Evolutionary conservation across 2,113 vertebrate species (phyloP), one percentile per base, ranked within the genome.

Genomic region (Melanotaenia duboulayi): DNA sequence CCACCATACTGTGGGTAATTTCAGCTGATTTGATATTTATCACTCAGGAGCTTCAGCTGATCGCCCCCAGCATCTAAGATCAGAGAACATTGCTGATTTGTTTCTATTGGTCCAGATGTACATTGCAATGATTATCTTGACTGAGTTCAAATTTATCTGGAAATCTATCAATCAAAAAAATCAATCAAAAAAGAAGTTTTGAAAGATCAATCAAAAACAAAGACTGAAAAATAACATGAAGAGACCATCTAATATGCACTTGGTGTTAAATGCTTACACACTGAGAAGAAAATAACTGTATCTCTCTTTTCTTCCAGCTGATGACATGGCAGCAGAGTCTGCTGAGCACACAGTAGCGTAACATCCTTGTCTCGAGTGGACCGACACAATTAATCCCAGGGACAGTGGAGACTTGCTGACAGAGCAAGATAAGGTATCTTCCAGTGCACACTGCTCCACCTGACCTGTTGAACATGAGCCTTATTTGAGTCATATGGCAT

Each of bases 311-410:
- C 22, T 73, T 76, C 49, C 40, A 67, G 14, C 54, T 71, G 54
- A 65, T 51, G 63, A 73, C 54, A 71, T 70, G 60, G 64, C 39
- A 64, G 51, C 23, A 65, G 57, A 37, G 57, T 55, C 76, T 70
- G 78, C 71, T 85, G 76, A 87, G 54, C 61, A 87, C 70, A 86
- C 69, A 64, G 72, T 20, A 80, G 72, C 17, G 61, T 87, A 80
- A 88, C 86, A 81, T 83, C 78, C 56, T 64, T 42, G 83, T 89
- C 90, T 89, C 88, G 86, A 87, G 87, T 85, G 83, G 88, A 85
- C 61, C 71, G 82, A 85, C 76, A 80, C 70, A 89, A 87, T 90
- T 88, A 89, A 87, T 91, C 80, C 74, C 56, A 65, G 67, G 74
- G 80, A 88, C 87, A 87, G 81, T 62, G 61, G 85, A 85, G 85